These are phyloP conservation scores for Cydia splendana DNA, from an alignment of 1,140 invertebrate species.

Conservation along the genomic window DNA sequence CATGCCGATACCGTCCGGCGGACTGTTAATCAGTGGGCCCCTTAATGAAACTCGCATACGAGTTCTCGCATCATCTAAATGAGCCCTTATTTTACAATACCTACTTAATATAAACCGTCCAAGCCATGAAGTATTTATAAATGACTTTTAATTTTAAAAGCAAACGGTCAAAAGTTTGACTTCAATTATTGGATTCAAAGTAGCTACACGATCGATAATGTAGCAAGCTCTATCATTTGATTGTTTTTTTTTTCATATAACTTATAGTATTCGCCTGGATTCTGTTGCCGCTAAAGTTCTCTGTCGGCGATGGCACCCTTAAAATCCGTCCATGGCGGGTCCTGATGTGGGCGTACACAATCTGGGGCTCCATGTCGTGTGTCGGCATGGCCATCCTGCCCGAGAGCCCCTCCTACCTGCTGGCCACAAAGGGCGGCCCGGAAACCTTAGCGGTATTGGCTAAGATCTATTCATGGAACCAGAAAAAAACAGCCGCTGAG, in stretches of 20 bases:
- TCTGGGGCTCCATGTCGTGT: conserved; percentile 74
- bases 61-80: too few relatives aligned
- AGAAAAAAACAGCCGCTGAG: conserved; percentile 21
- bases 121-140: too few relatives aligned
- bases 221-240: not conserved
- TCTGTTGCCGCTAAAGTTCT: conserved; percentile 76
- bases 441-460: conserved; percentile 79
- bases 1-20: too few relatives aligned
- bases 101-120: too few relatives aligned
- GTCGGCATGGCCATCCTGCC: conserved; percentile 78
- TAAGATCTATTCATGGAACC: conserved; percentile 77
- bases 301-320: conserved; percentile 48
- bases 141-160: too few relatives aligned
- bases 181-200: too few relatives aligned
- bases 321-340: conserved; percentile 81
- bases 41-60: too few relatives aligned
- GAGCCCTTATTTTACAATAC: too few relatives aligned
- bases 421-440: conserved; percentile 79
- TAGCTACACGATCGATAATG: not conserved
- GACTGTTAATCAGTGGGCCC: too few relatives aligned
- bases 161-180: too few relatives aligned
- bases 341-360: conserved; percentile 76
- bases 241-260: not conserved
- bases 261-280: conserved; percentile 79
- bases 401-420: conserved; percentile 87